A percentile compares a stretch with the other conserved stretches of the same genome.
Conservation (phyloP, 2,888 invertebrate genomes). For the Antheraea yamamai region DNA sequence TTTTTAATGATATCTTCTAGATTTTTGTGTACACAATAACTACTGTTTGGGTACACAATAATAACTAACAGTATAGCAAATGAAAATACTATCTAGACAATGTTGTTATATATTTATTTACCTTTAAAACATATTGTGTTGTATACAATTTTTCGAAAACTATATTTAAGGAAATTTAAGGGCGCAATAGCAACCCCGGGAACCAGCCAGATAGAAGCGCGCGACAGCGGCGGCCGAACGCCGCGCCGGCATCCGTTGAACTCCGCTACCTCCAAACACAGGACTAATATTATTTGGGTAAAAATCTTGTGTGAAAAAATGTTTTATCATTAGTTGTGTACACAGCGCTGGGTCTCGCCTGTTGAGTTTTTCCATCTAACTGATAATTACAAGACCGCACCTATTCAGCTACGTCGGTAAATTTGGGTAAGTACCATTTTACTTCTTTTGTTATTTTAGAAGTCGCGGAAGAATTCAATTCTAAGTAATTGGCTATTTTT, state of each 20-base stretch:
- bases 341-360: conserved; percentile 46
- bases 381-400: conserved; percentile 43
- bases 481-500: not conserved
- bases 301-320: conserved; percentile 62
- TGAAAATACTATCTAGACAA: too few species aligned
- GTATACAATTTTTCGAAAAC: not conserved
- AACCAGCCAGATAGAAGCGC: conserved; percentile 65
- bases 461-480: conserved; percentile 19
- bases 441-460: conserved; percentile 26
- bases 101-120: too few species aligned
- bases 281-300: conserved; percentile 47
- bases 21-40: too few species aligned
- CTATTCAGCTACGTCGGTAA: conserved; percentile 50
- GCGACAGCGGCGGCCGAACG: conserved; percentile 74
- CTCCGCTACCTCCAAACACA: conserved; percentile 41
- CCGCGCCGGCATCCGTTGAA: conserved; percentile 53
- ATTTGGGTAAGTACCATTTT: conserved; percentile 57
- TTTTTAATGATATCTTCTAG: too few species aligned
- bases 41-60: too few species aligned
- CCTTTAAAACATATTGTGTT: not conserved
- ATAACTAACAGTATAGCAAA: too few species aligned
- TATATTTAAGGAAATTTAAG: not conserved
- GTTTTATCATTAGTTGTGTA: conserved; percentile 53
- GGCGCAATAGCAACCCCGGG: conserved; percentile 42
- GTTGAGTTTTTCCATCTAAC: conserved; percentile 46